A percentile compares a stretch with the other conserved stretches of the same genome.
These are phyloP conservation scores for Poeciliopsis paucimaculata DNA, from an alignment of 2,797 vertebrate species.

Conservation along the genomic window DNA sequence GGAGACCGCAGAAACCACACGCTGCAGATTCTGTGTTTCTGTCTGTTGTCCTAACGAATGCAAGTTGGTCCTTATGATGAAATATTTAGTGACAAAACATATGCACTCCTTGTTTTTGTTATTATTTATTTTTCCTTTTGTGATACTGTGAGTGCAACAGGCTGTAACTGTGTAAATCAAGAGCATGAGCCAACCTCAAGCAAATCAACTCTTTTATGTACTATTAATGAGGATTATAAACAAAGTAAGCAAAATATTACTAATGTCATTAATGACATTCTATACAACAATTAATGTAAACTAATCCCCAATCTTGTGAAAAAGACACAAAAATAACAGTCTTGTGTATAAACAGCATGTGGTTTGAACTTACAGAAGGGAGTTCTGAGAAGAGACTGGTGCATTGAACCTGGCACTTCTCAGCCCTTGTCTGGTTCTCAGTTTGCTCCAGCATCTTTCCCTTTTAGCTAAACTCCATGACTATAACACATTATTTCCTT, in stretches of 20 bases:
- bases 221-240: background rate
- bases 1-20: slow-evolving; percentile 28
- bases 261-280: background rate
- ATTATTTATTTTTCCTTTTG: background rate
- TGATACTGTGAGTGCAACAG: background rate
- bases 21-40: slow-evolving; percentile 31
- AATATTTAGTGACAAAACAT: slow-evolving; percentile 23
- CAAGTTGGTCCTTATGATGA: slow-evolving; percentile 23
- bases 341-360: background rate
- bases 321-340: background rate
- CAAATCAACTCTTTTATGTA: background rate
- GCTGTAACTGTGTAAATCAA: background rate
- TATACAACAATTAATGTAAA: background rate
- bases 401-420: background rate
- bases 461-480: background rate
- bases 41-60: slow-evolving; percentile 13
- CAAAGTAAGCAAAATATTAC: background rate
- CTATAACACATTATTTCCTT: no score
- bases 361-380: background rate
- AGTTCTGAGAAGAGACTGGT: background rate
- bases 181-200: background rate
- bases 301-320: background rate
- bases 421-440: background rate
- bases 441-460: background rate
- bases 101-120: background rate